Conservation (phyloP, 2,888 invertebrate genomes). For the Sialis fuliginosa region DNA sequence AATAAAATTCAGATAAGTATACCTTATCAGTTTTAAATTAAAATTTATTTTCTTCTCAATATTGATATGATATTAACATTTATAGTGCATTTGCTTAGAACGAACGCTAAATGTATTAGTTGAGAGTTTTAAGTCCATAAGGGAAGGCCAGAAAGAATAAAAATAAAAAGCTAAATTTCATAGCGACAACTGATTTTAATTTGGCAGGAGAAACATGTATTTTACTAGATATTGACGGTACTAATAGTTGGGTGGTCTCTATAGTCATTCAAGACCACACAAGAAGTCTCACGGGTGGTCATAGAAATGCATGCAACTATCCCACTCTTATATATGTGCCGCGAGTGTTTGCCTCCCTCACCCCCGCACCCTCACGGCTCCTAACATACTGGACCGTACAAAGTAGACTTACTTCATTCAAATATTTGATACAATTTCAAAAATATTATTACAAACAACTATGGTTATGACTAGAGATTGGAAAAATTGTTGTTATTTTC, state of each 20-base stretch:
- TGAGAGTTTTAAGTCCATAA: too few relatives aligned
- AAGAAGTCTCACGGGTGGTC: constrained; percentile 4
- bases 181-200: constrained; percentile 2
- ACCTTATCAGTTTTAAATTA: too few relatives aligned
- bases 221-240: constrained; percentile 7
- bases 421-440: background rate
- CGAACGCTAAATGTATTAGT: too few relatives aligned
- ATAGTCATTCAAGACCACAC: constrained; percentile 5
- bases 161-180: background rate
- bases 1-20: too few relatives aligned
- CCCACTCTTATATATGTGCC: background rate
- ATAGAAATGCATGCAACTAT: background rate
- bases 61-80: too few relatives aligned
- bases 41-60: too few relatives aligned
- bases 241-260: background rate
- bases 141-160: background rate
- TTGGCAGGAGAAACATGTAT: constrained; percentile 5
- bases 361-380: background rate
- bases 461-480: too few relatives aligned
- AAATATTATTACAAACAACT: too few relatives aligned
- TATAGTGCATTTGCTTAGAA: too few relatives aligned
- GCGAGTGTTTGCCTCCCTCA: background rate
- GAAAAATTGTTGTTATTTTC: too few relatives aligned
- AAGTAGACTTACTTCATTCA: background rate
- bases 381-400: background rate